phyloP scores from a whole-genome alignment of 2,113 vertebrate species.

The human (Homo sapiens) region DNA sequence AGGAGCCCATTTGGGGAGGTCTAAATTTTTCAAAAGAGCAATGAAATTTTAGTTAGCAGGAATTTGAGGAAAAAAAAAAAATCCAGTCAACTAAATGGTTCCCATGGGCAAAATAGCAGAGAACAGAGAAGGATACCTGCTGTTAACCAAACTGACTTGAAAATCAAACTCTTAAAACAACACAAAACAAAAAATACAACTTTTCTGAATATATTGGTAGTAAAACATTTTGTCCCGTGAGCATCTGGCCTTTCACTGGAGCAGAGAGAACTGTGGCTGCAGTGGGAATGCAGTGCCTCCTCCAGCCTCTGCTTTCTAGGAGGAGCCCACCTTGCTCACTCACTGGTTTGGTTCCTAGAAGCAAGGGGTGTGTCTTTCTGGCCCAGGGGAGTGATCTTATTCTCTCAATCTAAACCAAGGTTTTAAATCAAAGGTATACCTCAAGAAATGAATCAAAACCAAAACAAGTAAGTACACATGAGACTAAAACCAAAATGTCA shows the following conservation, averaged over 20 bases:
- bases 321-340: not conserved
- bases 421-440: not conserved
- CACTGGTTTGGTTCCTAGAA: not conserved
- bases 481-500: not conserved
- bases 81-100: not conserved
- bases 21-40: not conserved
- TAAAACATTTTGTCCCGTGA: not conserved
- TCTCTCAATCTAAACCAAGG: not conserved
- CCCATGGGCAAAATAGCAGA: not conserved
- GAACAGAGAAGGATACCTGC: not conserved
- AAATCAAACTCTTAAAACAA: not conserved
- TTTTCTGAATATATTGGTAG: not conserved
- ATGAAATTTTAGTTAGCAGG: not conserved
- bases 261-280: not conserved
- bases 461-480: not conserved
- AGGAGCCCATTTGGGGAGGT: not conserved
- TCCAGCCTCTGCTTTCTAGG: not conserved
- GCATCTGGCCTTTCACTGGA: not conserved
- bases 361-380: not conserved
- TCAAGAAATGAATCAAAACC: not conserved
- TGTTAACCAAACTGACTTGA: not conserved
- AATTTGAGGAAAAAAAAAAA: not conserved
- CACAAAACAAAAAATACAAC: not conserved
- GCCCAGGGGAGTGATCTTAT: not conserved
- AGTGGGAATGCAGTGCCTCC: not conserved